Evolutionary conservation across 2,113 vertebrate species (phyloP), one percentile per base, ranked within the genome.

Genomic region (Pandion haliaetus): DNA sequence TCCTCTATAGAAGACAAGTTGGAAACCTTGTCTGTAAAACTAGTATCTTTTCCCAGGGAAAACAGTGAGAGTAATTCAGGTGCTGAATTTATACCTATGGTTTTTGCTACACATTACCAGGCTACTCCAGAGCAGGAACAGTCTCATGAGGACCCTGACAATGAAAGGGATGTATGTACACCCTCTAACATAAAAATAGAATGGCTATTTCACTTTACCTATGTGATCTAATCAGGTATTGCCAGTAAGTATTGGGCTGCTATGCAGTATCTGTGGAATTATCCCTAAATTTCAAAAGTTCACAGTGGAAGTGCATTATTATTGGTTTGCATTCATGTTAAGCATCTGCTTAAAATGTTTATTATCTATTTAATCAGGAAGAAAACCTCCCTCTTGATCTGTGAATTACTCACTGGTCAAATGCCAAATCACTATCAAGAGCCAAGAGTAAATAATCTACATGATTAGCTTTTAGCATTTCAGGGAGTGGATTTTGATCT

Each of bases 331-430:
- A 73, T 81, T 94, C 67, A 62, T 70, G 76, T 73, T 88, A 67
- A 94, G 42, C 55, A 50, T 86, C 83, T 92, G 80, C 55, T 90
- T 92, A 76, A 92, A 92, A 92, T 81, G 76, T 93, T 86, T 95
- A 67, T 80, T 84, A 90, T 91, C 69, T 72, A 58, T 89, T 82
- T 92, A 95, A 95, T 94, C 44, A 88, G 84, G 87, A 96, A 93
- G 62, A 52, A 95, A 88, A 93, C 11, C 70, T 88, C 85, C 79
- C 79, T 95, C 70, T 66, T 90, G 79, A 80, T 80, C 74, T 24
- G 17, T 69, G 85, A 90, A 94, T 94, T 95, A 82, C 62, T 80
- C 86, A 82, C 59, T 95, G 79, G 79, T 95, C 82, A 95, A 86
- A 96, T 82, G 82, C 82, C 94, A 96, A 95, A 95, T 93, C 44